A percentile compares a stretch with the other conserved stretches of the same genome.
Evolutionary conservation across 2,113 vertebrate genomes (phyloP).

Genomic region (Neolamprologus kungweensis): DNA sequence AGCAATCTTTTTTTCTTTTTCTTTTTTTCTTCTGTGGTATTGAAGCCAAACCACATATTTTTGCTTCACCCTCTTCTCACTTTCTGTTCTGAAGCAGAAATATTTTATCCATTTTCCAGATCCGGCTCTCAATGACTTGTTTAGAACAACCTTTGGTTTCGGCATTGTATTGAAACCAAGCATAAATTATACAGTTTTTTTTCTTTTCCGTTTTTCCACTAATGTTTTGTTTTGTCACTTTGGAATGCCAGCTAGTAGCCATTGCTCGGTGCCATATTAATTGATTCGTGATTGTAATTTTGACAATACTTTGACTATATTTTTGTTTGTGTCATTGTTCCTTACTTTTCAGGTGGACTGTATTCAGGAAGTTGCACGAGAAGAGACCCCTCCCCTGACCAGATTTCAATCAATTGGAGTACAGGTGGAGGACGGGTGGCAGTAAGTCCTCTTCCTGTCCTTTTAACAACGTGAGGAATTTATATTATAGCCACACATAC

Average conservation of each 20-base stretch:
- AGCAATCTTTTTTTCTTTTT: not conserved
- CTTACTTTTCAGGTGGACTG: slow-evolving; percentile 88
- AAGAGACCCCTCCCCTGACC: slow-evolving; percentile 87
- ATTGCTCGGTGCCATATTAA: not conserved
- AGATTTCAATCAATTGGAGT: slow-evolving; percentile 98
- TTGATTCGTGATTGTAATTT: not conserved
- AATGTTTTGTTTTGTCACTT: not conserved
- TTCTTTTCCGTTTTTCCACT: not conserved
- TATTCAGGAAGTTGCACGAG: slow-evolving; percentile 90
- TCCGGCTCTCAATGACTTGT: not conserved
- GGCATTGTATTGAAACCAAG: not conserved
- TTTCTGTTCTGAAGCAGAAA: not conserved
- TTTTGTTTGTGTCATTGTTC: not conserved
- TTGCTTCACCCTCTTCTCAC: not conserved
- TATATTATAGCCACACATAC: slow-evolving; percentile 53
- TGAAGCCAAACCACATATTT: not conserved
- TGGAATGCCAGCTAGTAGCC: not conserved
- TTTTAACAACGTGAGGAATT: slow-evolving; percentile 63
- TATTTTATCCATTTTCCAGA: slow-evolving; percentile 2
- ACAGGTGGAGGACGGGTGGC: slow-evolving; percentile 99
- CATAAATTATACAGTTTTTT: not conserved
- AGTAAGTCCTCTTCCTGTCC: slow-evolving; percentile 81
- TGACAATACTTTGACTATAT: not conserved
- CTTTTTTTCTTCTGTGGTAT: not conserved
- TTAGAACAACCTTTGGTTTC: not conserved